A percentile compares a stretch with the other conserved stretches of the same genome.
Conservation (phyloP, 2,113 vertebrate species). For the Mesoclemmys tuberculata region DNA sequence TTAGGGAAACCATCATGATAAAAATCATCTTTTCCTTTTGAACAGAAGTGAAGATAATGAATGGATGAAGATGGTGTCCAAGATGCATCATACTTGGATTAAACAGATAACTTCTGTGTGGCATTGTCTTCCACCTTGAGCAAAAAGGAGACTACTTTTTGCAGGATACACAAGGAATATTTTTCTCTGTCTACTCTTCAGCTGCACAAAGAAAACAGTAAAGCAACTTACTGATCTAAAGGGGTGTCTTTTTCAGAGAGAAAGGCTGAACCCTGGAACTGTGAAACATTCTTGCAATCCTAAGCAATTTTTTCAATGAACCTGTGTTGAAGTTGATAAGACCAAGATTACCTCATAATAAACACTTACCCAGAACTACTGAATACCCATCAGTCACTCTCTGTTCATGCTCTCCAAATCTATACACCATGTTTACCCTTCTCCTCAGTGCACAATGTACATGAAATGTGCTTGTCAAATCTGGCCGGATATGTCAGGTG, state of each 20-base stretch:
- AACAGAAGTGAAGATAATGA: neutral
- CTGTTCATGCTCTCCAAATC: neutral
- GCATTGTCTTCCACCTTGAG: neutral
- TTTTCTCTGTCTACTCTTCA: neutral
- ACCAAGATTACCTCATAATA: neutral
- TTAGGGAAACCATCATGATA: neutral
- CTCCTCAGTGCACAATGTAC: neutral
- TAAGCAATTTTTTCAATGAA: neutral
- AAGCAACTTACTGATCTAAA: neutral
- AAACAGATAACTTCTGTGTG: neutral
- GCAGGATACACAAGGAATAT: neutral
- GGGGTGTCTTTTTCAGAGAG: neutral
- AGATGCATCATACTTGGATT: neutral
- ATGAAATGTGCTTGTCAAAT: neutral
- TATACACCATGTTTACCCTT: neutral
- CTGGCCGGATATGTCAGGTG: neutral
- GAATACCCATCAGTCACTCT: neutral
- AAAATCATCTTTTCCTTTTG: neutral
- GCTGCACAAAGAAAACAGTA: neutral
- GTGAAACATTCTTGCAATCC: neutral
- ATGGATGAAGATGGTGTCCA: neutral
- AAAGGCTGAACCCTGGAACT: neutral
- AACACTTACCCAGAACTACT: neutral
- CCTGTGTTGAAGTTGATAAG: fast-evolving
- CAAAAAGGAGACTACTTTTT: neutral